phyloP scores from a whole-genome alignment of 1,140 invertebrate genomes.

The Leptopilina clavipes region DNA sequence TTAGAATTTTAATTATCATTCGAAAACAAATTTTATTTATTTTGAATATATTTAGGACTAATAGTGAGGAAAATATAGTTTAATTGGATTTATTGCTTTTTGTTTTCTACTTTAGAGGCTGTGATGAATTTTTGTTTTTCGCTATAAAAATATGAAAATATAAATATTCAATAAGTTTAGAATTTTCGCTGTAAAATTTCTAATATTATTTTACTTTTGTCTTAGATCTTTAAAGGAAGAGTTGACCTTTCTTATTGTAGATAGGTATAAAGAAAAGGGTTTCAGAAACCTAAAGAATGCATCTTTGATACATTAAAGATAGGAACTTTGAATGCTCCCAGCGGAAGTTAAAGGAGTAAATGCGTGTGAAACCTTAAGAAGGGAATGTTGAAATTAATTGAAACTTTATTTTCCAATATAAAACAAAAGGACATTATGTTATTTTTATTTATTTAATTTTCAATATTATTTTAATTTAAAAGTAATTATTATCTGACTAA shows the following conservation, averaged over 20 bases:
- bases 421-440: background rate
- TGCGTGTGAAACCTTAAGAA: slow-evolving; percentile 32
- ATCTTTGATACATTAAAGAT: slow-evolving; percentile 27
- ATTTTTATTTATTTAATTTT: background rate
- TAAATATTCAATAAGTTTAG: background rate
- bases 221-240: background rate
- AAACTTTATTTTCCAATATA: slow-evolving; percentile 23
- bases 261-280: background rate
- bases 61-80: too few relatives aligned
- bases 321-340: background rate
- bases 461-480: too few relatives aligned
- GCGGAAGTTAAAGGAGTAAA: slow-evolving; percentile 24
- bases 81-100: background rate
- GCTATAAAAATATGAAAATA: too few relatives aligned
- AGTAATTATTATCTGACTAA: too few relatives aligned
- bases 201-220: background rate
- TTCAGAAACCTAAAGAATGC: slow-evolving; percentile 34
- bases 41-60: too few relatives aligned
- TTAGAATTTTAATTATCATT: too few relatives aligned
- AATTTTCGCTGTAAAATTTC: background rate
- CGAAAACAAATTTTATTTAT: too few relatives aligned
- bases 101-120: too few relatives aligned
- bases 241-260: slow-evolving; percentile 4
- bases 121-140: too few relatives aligned
- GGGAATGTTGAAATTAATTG: slow-evolving; percentile 33